Base-by-base conservation (phyloP, 2,888 invertebrate genomes). In the Seladonia tumulorum region DNA sequence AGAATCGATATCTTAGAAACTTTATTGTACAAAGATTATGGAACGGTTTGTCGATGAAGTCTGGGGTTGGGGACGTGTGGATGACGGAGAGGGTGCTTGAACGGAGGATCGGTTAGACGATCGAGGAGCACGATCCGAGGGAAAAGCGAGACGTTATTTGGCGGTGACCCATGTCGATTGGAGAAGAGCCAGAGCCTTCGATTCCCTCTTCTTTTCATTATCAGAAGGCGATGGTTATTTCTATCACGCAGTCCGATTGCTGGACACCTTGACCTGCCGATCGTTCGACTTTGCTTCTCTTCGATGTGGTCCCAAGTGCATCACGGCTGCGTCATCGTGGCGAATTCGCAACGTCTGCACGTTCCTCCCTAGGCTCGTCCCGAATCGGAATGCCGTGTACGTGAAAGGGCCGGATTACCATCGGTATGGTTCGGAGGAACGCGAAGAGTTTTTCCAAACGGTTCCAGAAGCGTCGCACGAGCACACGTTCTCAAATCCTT, bases 1-100 rank as follows among this genome's bases (percentile, higher is more conserved):
- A 77, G 70, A 77, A 29, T 39, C 22, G 14, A 29, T 85, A 73
- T 84, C 68, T 77, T 81, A 85, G 57, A 88, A 75, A 86, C 76
- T 90, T 90, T 89, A 90, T 90, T 90, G 60, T 83, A 90, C 82
- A 90, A 90, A 90, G 83, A 81, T 89, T 88, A 81, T 49, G 76
- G 80, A 84, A 81, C 39, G 74, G 70, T 84, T 53, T 68, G 68
- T 22, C 57, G 70, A 47, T 57, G 82, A 87, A 75, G 60, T 70
- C 53, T 49, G 57, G 73, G 72, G 29, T 63, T 57, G 18, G 72
- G 68, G 78, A 81, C 68, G 71, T 66, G 86, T 83, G 77, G 73
- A 79, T 87, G 84, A 87, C 63, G 80, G 70, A 80, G 78, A 53
- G 63, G 82, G 66, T 82, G 60, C 53, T 63, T 75, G 72, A 49